Base-by-base conservation (phyloP, 2,888 invertebrate species). In the Caenorhabditis sp. region DNA sequence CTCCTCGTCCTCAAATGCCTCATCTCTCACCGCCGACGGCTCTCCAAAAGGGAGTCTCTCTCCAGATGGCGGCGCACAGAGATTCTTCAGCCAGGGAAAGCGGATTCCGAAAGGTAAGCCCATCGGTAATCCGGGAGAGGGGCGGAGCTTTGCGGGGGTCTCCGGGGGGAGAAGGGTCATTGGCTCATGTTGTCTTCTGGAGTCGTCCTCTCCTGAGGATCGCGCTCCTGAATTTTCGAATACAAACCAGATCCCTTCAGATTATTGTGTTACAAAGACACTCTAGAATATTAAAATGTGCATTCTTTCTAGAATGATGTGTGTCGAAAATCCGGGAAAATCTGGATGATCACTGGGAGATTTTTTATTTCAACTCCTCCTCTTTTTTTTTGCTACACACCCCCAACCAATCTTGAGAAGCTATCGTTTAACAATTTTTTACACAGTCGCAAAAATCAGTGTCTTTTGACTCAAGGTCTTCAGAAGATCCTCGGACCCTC, bases 81-180 rank as follows among this genome's bases (percentile, higher is more conserved):
- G 76, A 24, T 89, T 87, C 70, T 89, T 86, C 83, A 86, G 87
- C 41, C 79, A 88, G n/a, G 86, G 87, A 49, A 89, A 89, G 58
- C 80, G 85, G 19, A 88, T 89, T 68, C 89, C 89, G 14, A 86
- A 85, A 82, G 85, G 88, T 87, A 22, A 31, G 68, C 69, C 6
- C 10, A 12, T 4, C 10, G 26, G 41, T 31, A n/a, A 58, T 8
- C 12, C 22, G 24, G 56, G n/a, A n/a, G n/a, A n/a, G n/a, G 31
- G 58, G 58, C n/a, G 31, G 28, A 6, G 5, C 51, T 14, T 19
- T 47, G n/a, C 8, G 4, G n/a, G 19, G 19, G 31, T 4, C 31
- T 31, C 31, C 5, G 31, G 31, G n/a, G n/a, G n/a, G n/a, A n/a
- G n/a, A n/a, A n/a, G n/a, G n/a, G n/a, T n/a, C n/a, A n/a, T n/a